phyloP scores from a whole-genome alignment of 2,113 vertebrate species.

The Callipepla squamata region DNA sequence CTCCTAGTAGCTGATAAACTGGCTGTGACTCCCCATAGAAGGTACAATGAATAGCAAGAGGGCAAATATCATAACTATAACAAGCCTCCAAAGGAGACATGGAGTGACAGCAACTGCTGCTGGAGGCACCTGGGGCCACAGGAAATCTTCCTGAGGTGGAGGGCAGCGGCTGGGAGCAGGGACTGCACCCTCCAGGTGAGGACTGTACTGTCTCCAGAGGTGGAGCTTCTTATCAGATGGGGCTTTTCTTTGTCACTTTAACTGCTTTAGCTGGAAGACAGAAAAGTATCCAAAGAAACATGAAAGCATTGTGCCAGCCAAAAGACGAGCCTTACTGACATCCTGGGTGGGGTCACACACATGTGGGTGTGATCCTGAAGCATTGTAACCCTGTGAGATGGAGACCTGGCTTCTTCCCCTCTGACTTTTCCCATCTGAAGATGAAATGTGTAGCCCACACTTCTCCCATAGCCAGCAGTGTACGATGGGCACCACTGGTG shows the following conservation, averaged over 20 bases:
- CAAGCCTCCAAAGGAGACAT: neutral
- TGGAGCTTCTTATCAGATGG: neutral
- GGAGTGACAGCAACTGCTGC: neutral
- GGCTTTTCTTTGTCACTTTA: neutral
- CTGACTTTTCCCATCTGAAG: neutral
- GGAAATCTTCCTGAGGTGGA: neutral
- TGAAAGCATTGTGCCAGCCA: accelerated
- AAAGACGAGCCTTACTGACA: neutral
- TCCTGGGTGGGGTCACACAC: accelerated
- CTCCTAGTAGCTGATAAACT: slow-evolving; percentile 58
- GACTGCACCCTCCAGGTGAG: neutral
- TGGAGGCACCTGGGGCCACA: neutral
- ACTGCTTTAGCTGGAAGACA: neutral
- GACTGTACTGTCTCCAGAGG: neutral
- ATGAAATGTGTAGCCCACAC: neutral
- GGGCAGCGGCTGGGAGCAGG: neutral
- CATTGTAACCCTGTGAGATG: neutral
- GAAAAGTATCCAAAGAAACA: neutral
- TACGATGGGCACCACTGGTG: neutral
- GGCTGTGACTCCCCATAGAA: slow-evolving; percentile 5
- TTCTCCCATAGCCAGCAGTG: neutral
- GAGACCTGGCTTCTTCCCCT: neutral
- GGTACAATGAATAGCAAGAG: neutral
- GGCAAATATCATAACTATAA: neutral
- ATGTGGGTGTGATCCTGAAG: neutral